Evolutionary conservation across 2,113 vertebrate species (phyloP).

Genomic region (Emydocephalus ijimae): DNA sequence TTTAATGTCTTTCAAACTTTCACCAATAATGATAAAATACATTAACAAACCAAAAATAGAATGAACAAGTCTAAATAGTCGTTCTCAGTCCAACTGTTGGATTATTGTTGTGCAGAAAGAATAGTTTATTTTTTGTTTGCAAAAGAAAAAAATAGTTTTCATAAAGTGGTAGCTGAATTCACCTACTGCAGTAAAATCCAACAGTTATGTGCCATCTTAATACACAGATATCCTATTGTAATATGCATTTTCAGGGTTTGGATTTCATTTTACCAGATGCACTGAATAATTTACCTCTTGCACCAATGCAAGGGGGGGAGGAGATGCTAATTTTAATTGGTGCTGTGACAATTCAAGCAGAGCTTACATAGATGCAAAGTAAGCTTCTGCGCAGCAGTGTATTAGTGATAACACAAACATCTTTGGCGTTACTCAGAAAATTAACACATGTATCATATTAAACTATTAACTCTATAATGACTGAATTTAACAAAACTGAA

Average conservation of each 20-base stretch:
- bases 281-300: neutral
- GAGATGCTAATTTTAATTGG: neutral
- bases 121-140: neutral
- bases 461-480: neutral
- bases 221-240: neutral
- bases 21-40: neutral
- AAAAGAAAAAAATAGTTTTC: neutral
- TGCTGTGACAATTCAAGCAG: neutral
- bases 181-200: neutral
- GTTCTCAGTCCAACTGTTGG: neutral
- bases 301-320: no score
- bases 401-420: neutral
- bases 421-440: neutral
- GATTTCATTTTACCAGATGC: neutral
- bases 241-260: neutral
- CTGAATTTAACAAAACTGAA: neutral
- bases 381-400: neutral
- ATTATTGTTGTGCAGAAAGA: neutral
- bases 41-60: slow-evolving; percentile 29
- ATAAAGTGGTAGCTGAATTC: neutral
- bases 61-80: neutral
- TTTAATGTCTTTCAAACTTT: neutral
- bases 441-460: neutral
- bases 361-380: neutral
- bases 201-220: neutral